Percentiles rank a stretch among this genome's conserved stretches.
phyloP scores from a whole-genome alignment of 2,888 invertebrate genomes.

The Pollenia amentaria region DNA sequence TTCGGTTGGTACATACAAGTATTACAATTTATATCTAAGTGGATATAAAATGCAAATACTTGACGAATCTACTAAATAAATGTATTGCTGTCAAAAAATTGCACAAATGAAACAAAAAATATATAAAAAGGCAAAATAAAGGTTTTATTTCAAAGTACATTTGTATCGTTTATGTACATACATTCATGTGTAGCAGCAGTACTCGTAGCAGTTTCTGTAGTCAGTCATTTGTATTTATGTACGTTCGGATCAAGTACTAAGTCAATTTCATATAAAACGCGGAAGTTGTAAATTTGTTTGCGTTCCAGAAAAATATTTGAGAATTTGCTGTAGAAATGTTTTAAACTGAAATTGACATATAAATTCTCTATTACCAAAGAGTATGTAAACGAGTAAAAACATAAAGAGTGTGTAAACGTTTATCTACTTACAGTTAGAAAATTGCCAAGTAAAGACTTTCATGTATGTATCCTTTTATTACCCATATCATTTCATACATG shows the following conservation, averaged over 20 bases:
- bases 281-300: constrained; percentile 61
- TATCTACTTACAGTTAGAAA: constrained; percentile 19
- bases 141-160: constrained; percentile 39
- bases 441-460: background rate
- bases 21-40: constrained; percentile 59
- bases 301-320: background rate
- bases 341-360: constrained; percentile 49
- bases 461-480: background rate
- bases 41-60: constrained; percentile 67
- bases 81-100: constrained; percentile 41
- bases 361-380: constrained; percentile 16
- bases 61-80: constrained; percentile 50
- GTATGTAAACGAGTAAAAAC: background rate
- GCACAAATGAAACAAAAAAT: background rate
- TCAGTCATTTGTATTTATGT: constrained; percentile 19
- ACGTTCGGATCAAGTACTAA: background rate
- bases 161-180: background rate
- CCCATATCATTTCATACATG: constrained; percentile 9
- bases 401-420: background rate
- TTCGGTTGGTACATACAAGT: background rate
- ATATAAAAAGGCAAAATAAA: constrained; percentile 8
- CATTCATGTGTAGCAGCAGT: constrained; percentile 12
- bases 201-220: background rate
- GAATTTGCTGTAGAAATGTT: constrained; percentile 30
- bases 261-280: constrained; percentile 53